Base-by-base conservation (phyloP, 2,888 invertebrate species). In the Eupsilia transversa region DNA sequence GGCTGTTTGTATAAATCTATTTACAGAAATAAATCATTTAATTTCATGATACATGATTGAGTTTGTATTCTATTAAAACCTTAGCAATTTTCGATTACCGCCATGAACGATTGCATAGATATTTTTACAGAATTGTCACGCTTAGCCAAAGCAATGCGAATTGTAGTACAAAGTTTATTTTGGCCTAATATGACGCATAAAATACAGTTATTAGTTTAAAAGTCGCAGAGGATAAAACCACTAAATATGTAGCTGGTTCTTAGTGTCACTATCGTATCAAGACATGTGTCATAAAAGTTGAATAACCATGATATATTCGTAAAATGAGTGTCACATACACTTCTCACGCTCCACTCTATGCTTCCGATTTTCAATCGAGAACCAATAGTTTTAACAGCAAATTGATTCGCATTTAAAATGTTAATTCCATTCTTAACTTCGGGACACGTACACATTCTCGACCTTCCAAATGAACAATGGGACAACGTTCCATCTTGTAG, bases 381-480 rank as follows among this genome's bases (percentile, higher is more conserved):
- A 87, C 76, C 56, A 41, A 61, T 83, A 81, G 92, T 90, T 84
- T 30, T n/a, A 27, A 20, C 43, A 73, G 74, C 86, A 89, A 92
- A 92, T 92, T 92, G 90, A 92, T 91, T 93, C 91, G 88, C 92
- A 91, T 93, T 93, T 91, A 89, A 93, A 92, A 95, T 94, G 92
- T 90, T 94, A 94, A 95, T 94, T 92, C 87, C 85, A 89, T 91
- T 87, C 84, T 82, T 79, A 84, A 88, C 79, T 88, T 86, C 72
- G 67, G 56, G 69, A 83, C 83, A 83, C 78, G 68, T 84, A 72
- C 79, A 77, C 74, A 80, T 86, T 84, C 74, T 72, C 80, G 85
- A 83, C 85, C 85, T 88, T 84, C 75, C 77, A 80, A 79, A 77
- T 77, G 88, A 87, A 86, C 85, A 86, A 85, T 88, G 76, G 77